Base-by-base conservation (phyloP, 2,888 invertebrate species). In the Drosophila planitibia region DNA sequence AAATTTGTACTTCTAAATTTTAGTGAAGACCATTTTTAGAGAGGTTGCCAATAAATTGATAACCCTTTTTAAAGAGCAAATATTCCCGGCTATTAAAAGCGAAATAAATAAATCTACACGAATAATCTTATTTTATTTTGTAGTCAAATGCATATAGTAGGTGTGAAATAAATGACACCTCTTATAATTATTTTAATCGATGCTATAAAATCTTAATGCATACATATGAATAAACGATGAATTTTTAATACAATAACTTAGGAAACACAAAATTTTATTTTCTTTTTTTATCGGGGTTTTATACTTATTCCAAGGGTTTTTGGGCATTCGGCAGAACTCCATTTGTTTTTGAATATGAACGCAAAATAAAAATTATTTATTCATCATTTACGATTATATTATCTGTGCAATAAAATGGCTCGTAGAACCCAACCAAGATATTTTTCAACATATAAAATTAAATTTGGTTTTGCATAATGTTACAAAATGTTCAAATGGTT, bases 101-200 rank as follows among this genome's bases (percentile, higher is more conserved):
- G 12, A 37, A 37, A 62, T 67, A 59, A 35, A 60, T 28, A 30
- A 28, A 49, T 60, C 22, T 81, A 76, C 77, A 81, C 79, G 74
- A 81, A 79, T 81, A 81, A 71, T 82, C 84, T 84, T 83, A 85
- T 70, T 83, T 82, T 85, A 82, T 81, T 84, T 70, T 75, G 69
- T 83, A 81, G 76, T 83, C 67, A 76, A 73, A 83, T 83, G 76
- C 79, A 79, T 69, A 66, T 79, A 76, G 60, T 82, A 73, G 76
- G 79, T 83, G 61, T 68, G 64, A 82, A 76, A 81, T 77, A 65
- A 82, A 73, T 70, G 59, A 75, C 73, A 78, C 80, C 80, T 57
- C 79, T 78, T 82, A 83, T 44, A 83, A 75, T 68, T 81, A 78
- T 74, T 73, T 75, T 82, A 73, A 59, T 74, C 80, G 74, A 82